phyloP scores from a whole-genome alignment of 2,888 invertebrate genomes.

The Ophion obscuratus region DNA sequence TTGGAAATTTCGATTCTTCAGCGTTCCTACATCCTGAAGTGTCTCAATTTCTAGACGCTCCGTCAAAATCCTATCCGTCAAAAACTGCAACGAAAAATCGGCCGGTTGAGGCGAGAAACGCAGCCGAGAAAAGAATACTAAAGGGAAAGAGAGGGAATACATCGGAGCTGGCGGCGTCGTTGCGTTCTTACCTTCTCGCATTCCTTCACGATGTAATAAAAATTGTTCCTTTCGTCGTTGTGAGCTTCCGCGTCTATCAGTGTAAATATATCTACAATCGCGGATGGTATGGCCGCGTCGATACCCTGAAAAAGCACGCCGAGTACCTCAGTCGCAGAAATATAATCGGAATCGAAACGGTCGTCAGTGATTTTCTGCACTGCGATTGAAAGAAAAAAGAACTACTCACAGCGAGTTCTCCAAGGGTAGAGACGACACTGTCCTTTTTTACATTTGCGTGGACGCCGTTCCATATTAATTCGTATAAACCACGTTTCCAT shows the following conservation, averaged over 20 bases:
- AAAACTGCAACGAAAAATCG: slow-evolving; percentile 83
- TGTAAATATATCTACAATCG: slow-evolving; percentile 93
- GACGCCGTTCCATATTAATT: slow-evolving; percentile 91
- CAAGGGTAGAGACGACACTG: slow-evolving; percentile 89
- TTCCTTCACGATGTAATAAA: slow-evolving; percentile 91
- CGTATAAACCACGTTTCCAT: slow-evolving; percentile 91
- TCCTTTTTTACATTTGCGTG: slow-evolving; percentile 92
- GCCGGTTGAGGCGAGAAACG: neutral
- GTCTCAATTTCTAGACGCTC: slow-evolving; percentile 97
- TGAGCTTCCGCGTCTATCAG: slow-evolving; percentile 94
- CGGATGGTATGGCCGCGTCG: slow-evolving; percentile 92
- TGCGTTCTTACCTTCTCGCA: slow-evolving; percentile 88
- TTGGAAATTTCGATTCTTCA: slow-evolving; percentile 95
- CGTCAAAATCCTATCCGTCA: slow-evolving; percentile 94
- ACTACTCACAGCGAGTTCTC: slow-evolving; percentile 89
- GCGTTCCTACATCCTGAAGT: slow-evolving; percentile 94
- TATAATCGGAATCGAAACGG: neutral
- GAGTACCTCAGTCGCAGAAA: neutral
- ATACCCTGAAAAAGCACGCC: slow-evolving; percentile 85
- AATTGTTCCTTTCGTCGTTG: slow-evolving; percentile 90
- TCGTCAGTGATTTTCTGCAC: neutral
- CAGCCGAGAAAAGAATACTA: neutral
- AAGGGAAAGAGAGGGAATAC: neutral
- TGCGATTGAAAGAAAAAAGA: neutral
- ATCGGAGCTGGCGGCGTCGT: neutral